phyloP scores from a whole-genome alignment of 2,113 vertebrate species.

The Pygoscelis antarcticus region DNA sequence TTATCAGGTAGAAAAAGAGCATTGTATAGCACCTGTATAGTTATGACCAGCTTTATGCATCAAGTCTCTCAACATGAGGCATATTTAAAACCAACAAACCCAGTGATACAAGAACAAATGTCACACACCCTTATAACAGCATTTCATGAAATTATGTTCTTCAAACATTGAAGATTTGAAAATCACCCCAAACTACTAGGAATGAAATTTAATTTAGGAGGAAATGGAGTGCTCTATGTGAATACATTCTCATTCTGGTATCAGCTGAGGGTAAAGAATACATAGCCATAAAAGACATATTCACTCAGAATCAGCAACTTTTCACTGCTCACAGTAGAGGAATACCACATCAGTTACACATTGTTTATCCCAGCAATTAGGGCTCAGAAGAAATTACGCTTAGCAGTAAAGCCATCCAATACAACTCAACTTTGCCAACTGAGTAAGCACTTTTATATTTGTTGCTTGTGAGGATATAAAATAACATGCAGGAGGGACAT shows the following conservation, averaged over 20 bases:
- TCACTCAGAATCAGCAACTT: not conserved
- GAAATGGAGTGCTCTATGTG: not conserved
- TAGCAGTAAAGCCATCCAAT: not conserved
- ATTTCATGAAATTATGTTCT: not conserved
- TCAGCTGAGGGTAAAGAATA: not conserved
- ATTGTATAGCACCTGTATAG: not conserved
- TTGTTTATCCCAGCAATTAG: not conserved
- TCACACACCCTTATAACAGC: not conserved
- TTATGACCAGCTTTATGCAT: not conserved
- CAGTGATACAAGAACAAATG: not conserved
- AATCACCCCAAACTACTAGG: not conserved
- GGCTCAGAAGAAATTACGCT: not conserved
- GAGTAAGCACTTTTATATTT: slow-evolving; percentile 2
- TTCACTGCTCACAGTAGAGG: not conserved
- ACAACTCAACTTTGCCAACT: not conserved
- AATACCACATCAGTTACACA: not conserved
- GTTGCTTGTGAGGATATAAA: not conserved
- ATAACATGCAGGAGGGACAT: not conserved
- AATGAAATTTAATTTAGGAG: not conserved
- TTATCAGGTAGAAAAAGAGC: not conserved
- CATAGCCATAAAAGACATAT: not conserved
- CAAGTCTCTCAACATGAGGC: not conserved
- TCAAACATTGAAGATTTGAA: not conserved
- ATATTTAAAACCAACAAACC: not conserved
- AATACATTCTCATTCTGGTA: not conserved